Conservation (phyloP, 2,797 vertebrate genomes). For the Anomalospiza imberbis region DNA sequence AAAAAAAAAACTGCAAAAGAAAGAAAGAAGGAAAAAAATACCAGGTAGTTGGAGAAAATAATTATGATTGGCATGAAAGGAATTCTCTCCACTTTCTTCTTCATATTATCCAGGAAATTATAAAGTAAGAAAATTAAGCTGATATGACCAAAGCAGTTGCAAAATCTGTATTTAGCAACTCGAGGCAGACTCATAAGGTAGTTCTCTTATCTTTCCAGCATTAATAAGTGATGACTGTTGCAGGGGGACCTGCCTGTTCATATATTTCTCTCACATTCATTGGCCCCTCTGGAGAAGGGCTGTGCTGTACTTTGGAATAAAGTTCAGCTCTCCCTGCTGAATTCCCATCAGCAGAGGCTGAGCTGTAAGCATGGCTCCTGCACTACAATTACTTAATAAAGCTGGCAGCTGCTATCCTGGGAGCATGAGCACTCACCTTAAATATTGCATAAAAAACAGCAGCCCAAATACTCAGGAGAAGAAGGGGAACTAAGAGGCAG, state of each 20-base stretch:
- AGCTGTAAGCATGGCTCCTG: not conserved
- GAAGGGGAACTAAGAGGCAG: rapidly evolving
- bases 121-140: not conserved
- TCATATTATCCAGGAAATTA: not conserved
- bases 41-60: not conserved
- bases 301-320: not conserved
- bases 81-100: not conserved
- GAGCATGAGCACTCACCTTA: not conserved
- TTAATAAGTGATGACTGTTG: not conserved
- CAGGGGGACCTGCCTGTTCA: not conserved
- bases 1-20: not conserved
- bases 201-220: not conserved
- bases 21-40: not conserved
- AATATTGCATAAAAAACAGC: not conserved
- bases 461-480: not conserved
- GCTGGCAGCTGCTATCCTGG: not conserved
- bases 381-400: constrained; percentile 34
- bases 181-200: not conserved
- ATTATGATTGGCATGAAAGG: not conserved
- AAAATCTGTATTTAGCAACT: not conserved
- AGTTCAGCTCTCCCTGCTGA: not conserved
- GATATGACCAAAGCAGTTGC: not conserved
- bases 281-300: not conserved
- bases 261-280: not conserved
- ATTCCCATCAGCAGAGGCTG: not conserved